phyloP scores from a whole-genome alignment of 2,113 vertebrate species.

The Petrocephalus microphthalmus region DNA sequence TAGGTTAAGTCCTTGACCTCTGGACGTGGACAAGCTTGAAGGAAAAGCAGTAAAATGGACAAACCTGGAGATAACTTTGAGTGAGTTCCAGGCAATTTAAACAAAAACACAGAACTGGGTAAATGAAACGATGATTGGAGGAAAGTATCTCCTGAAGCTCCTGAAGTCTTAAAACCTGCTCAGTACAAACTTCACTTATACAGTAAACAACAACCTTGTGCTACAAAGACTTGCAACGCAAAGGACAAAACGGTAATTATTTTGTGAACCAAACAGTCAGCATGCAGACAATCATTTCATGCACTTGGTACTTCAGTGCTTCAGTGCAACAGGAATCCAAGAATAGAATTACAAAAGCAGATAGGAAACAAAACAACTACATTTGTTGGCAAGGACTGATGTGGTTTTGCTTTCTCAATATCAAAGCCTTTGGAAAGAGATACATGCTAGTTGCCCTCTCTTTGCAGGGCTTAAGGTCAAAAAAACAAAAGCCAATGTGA shows the following conservation, averaged over 20 bases:
- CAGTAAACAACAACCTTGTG: neutral
- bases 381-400: too few species aligned
- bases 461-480: neutral
- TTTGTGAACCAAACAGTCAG: conserved; percentile 1
- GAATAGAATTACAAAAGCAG: conserved; percentile 7
- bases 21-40: neutral
- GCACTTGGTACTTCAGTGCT: neutral
- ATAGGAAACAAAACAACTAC: neutral
- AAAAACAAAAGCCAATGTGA: neutral
- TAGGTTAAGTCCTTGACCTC: neutral
- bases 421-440: neutral
- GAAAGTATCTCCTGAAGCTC: neutral
- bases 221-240: neutral
- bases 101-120: conserved; percentile 6
- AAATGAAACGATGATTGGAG: too few species aligned
- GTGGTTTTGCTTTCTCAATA: neutral
- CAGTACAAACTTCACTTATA: neutral
- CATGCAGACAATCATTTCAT: conserved; percentile 11
- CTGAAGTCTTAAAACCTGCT: too few species aligned
- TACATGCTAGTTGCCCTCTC: neutral
- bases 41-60: neutral
- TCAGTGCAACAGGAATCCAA: neutral
- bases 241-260: conserved; percentile 9
- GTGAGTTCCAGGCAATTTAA: conserved; percentile 18
- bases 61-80: neutral